These are phyloP conservation scores for Acrocyrtus sp. DNA, from an alignment of 2,888 invertebrate species.

Conservation along the genomic window DNA sequence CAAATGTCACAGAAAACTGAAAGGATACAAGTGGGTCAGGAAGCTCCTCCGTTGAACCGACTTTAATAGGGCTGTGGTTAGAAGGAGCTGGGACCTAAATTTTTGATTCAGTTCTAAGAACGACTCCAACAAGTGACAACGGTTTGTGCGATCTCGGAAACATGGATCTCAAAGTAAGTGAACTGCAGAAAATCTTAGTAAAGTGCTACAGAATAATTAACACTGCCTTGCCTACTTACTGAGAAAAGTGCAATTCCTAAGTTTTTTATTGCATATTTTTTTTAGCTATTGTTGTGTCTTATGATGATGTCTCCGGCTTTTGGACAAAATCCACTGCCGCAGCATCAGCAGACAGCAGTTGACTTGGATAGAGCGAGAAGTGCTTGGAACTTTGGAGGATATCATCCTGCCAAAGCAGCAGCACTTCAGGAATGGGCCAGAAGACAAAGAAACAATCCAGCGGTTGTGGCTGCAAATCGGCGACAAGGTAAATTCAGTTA, in stretches of 20 bases:
- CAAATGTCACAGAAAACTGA: not conserved
- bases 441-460: too few relatives aligned
- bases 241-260: not conserved
- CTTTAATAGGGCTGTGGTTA: too few relatives aligned
- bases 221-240: too few relatives aligned
- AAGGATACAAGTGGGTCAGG: constrained; percentile 5
- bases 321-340: not conserved
- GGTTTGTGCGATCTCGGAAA: too few relatives aligned
- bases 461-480: too few relatives aligned
- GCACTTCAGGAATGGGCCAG: too few relatives aligned
- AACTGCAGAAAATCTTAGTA: not conserved
- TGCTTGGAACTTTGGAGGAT: constrained; percentile 39
- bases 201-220: not conserved
- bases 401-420: not conserved
- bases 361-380: constrained; percentile 30
- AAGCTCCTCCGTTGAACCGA: too few relatives aligned
- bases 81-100: constrained; percentile 11
- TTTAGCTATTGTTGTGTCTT: constrained; percentile 15
- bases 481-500: too few relatives aligned
- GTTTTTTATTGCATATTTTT: not conserved
- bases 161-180: constrained; percentile 4
- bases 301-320: not conserved
- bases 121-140: too few relatives aligned
- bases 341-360: not conserved
- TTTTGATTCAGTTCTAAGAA: too few relatives aligned